Conservation (phyloP, 2,888 invertebrate species). For the Drosophila putrida region DNA sequence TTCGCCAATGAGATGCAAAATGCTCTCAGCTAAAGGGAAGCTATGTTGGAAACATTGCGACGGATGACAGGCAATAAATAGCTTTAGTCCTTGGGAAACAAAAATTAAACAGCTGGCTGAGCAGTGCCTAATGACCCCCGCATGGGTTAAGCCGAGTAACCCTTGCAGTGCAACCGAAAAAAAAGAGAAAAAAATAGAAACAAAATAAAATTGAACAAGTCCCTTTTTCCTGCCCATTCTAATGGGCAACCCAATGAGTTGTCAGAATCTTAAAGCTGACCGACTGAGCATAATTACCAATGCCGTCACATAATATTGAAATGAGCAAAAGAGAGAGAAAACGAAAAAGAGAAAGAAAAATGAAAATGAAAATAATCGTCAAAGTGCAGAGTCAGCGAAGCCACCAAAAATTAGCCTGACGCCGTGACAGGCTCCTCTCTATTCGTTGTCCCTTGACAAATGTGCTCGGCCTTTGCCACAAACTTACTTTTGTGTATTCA, state of each 20-base stretch:
- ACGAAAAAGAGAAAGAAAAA: neutral
- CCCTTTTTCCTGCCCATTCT: conserved; percentile 15
- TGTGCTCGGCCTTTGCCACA: conserved; percentile 1
- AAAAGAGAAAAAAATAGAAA: conserved; percentile 5
- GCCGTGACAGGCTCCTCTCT: conserved; percentile 37
- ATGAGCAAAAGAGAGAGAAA: conserved; percentile 35
- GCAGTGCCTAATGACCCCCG: conserved; percentile 39
- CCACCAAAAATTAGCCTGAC: conserved; percentile 11
- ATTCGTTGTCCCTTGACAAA: neutral
- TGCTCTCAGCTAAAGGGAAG: neutral
- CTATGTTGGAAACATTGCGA: conserved; percentile 10
- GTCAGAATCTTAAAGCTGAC: conserved; percentile 49
- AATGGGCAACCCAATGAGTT: conserved; percentile 67
- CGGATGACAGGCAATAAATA: conserved; percentile 56
- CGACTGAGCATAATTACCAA: conserved; percentile 49
- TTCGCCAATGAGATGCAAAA: conserved; percentile 48
- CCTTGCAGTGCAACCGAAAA: conserved; percentile 33
- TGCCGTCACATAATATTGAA: conserved; percentile 51
- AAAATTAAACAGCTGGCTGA: conserved; percentile 53
- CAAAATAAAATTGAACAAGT: conserved; percentile 9
- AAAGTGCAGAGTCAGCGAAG: conserved; percentile 65
- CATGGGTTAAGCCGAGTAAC: conserved; percentile 27
- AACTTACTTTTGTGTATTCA: neutral
- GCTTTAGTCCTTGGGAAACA: conserved; percentile 23
- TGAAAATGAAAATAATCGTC: conserved; percentile 3